These are phyloP conservation scores for Nerophis ophidion DNA, from an alignment of 2,113 vertebrate genomes.

Conservation along the genomic window DNA sequence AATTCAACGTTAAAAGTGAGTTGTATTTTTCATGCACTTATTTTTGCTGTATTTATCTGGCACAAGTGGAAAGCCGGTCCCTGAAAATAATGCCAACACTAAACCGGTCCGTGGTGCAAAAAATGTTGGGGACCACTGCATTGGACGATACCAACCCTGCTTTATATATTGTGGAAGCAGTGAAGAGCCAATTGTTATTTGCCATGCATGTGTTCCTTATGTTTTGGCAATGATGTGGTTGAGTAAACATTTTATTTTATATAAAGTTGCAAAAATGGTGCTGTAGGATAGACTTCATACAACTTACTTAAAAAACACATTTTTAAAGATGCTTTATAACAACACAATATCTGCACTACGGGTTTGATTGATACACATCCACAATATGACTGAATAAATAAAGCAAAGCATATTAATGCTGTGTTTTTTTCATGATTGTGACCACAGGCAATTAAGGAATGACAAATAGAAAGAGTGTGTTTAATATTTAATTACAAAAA, in stretches of 20 bases:
- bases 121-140: neutral
- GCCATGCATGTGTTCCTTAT: neutral
- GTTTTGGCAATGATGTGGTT: neutral
- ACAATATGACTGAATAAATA: constrained; percentile 7
- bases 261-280: constrained; percentile 38
- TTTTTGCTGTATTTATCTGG: no score
- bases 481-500: constrained; percentile 3
- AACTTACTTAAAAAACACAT: neutral
- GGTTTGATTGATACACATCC: neutral
- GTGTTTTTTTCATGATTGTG: neutral
- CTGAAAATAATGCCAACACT: no score
- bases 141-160: neutral
- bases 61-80: no score
- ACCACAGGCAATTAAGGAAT: constrained; percentile 9
- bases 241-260: constrained; percentile 7
- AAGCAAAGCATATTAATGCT: constrained; percentile 1
- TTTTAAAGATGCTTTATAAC: neutral
- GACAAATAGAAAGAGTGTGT: neutral
- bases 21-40: no score
- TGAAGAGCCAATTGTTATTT: neutral
- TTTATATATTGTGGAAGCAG: neutral
- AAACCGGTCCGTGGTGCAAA: no score
- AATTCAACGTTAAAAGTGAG: no score
- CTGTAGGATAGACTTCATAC: constrained; percentile 47
- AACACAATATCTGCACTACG: neutral